phyloP scores from a whole-genome alignment of 2,113 vertebrate genomes.

The Apaloderma vittatum region DNA sequence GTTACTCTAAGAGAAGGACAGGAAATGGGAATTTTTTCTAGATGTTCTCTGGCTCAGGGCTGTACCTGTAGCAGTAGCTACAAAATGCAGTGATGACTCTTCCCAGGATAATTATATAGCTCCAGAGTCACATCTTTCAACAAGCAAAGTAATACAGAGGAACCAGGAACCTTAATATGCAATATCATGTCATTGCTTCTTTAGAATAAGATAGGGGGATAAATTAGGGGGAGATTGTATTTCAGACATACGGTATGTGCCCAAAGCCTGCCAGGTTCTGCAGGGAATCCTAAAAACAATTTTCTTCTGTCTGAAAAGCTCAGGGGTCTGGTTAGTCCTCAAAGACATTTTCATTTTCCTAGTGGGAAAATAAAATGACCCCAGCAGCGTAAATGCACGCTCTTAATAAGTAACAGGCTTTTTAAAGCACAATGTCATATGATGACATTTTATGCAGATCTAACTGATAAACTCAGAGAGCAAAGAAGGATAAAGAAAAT shows the following conservation, averaged over 20 bases:
- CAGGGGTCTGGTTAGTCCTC: background rate
- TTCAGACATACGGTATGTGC: background rate
- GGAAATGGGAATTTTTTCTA: background rate
- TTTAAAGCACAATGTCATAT: background rate
- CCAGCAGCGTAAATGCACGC: background rate
- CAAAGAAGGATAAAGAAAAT: conserved; percentile 33
- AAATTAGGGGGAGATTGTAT: background rate
- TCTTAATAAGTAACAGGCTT: conserved; percentile 36
- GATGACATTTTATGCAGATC: conserved; percentile 1
- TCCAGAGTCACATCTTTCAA: conserved; percentile 19
- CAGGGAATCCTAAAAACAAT: conserved; percentile 20
- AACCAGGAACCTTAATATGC: background rate
- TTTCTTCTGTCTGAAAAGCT: conserved; percentile 19
- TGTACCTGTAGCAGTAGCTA: background rate
- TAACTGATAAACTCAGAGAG: conserved; percentile 16
- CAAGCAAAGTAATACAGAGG: background rate
- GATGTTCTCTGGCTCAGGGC: background rate
- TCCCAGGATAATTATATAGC: conserved; percentile 39
- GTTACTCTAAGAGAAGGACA: background rate
- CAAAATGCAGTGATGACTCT: background rate
- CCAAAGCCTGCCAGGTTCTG: background rate
- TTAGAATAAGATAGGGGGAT: background rate
- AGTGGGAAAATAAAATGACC: background rate
- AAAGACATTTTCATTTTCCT: conserved; percentile 39
- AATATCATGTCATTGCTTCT: background rate